Evolutionary conservation across 1,140 invertebrate genomes (phyloP).

Genomic region (Drosophila persimilis): DNA sequence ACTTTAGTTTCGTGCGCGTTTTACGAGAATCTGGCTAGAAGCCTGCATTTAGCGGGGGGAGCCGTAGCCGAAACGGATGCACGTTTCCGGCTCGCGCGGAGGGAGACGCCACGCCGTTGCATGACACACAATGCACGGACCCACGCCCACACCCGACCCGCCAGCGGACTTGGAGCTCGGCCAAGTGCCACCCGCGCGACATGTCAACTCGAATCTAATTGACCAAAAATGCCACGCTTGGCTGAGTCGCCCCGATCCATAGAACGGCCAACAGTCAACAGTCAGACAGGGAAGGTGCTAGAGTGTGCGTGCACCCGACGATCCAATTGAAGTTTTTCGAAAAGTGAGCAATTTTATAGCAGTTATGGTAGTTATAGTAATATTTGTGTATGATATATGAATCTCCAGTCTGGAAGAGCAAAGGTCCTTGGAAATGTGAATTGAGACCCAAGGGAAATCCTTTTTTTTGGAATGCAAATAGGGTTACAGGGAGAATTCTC

Average conservation of each 20-base stretch:
- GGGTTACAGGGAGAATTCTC: too few relatives aligned
- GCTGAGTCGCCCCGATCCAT: conserved; percentile 41
- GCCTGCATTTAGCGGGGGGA: conserved; percentile 37
- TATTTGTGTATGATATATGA: too few relatives aligned
- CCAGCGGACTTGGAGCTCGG: conserved; percentile 27
- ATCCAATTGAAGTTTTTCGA: not conserved
- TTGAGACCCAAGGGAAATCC: too few relatives aligned
- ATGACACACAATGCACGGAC: conserved; percentile 59
- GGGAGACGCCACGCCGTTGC: conserved; percentile 33
- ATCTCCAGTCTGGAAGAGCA: too few relatives aligned
- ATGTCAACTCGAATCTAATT: conserved; percentile 49
- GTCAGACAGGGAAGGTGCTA: conserved; percentile 7
- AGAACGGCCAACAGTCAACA: conserved; percentile 23
- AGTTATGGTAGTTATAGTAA: too few relatives aligned
- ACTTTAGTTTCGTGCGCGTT: conserved; percentile 39
- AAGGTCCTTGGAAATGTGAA: too few relatives aligned
- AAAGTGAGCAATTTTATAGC: too few relatives aligned
- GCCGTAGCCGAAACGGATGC: conserved; percentile 59
- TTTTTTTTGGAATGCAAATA: too few relatives aligned
- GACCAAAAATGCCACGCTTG: conserved; percentile 75
- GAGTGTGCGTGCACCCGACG: not conserved
- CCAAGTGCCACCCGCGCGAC: conserved; percentile 66
- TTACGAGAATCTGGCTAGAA: conserved; percentile 48
- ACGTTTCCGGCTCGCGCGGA: conserved; percentile 47
- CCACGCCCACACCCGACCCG: conserved; percentile 39